A percentile compares a stretch with the other conserved stretches of the same genome.
Conservation (phyloP, 2,113 vertebrate genomes). For the Corythaeola cristata region DNA sequence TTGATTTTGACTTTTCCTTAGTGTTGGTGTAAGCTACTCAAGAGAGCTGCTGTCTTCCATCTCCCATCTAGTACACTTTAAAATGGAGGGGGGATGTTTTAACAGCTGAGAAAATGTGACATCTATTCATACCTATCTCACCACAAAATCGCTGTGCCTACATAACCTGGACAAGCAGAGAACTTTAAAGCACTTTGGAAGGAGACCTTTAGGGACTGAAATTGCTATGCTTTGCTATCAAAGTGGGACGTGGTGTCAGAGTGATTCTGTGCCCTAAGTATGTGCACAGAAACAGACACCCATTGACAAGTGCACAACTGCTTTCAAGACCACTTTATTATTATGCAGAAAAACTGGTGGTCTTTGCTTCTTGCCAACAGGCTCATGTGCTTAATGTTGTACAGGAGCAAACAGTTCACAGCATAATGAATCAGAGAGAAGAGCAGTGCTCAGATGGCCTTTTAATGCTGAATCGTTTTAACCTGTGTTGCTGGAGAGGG, state of each 20-base stretch:
- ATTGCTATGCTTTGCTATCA: not conserved
- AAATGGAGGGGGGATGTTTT: not conserved
- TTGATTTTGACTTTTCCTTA: not conserved
- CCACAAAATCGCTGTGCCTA: not conserved
- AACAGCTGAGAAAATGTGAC: not conserved
- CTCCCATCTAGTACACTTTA: not conserved
- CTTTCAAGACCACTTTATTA: not conserved
- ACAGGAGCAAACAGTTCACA: not conserved
- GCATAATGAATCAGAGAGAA: not conserved
- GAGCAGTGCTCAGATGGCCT: not conserved
- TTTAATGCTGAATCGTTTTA: not conserved
- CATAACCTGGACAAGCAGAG: not conserved
- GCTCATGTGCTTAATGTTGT: not conserved
- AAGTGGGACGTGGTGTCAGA: not conserved
- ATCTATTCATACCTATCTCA: not conserved
- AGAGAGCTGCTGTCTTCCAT: not conserved
- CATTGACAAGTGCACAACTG: not conserved
- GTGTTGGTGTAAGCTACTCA: not conserved
- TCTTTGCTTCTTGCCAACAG: not conserved
- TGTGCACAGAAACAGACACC: not conserved
- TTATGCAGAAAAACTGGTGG: not conserved
- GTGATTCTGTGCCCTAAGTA: not conserved
- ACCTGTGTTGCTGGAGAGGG: not conserved
- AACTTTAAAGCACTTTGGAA: not conserved
- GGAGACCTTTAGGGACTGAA: not conserved